Evolutionary conservation across 2,113 vertebrate genomes (phyloP), one percentile per base, ranked within the genome.

Genomic region (Indicator indicator): DNA sequence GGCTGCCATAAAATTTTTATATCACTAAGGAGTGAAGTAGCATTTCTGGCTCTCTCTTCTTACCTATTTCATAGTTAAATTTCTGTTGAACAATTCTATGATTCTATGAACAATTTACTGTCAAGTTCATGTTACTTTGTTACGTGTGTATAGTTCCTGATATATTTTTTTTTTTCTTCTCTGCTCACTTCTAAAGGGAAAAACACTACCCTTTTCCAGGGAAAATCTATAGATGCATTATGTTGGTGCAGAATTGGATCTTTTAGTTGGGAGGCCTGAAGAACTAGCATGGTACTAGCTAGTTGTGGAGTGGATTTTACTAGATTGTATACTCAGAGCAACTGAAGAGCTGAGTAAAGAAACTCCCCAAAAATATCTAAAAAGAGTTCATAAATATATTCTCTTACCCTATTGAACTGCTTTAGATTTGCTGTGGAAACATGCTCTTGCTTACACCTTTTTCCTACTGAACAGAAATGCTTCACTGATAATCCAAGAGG

Each of bases 201-300:
- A 8, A 24, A 3, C 2, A 5, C 1, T 5, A 1, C 0, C 64
- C 92, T 58, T 48, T 59, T 8, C 38, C 50, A 52, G 11, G 32
- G 16, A 7, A 52, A 56, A 50, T 71, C 5, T 32, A 6, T 54
- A 72, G 33, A 9, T 74, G 11, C 2, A 11, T 72, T 81, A 23
- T 0, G 0, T 69, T 93, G 44, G 2, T 83, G 19, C 74, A 72
- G 54, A 89, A 62, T 8, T 42, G 5, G 21, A 16, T 71, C 42
- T 60, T 56, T 84, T 7, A 13, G 6, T 74, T 74, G 59, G 38
- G 48, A 24, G 19, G 11, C 15, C 20, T 77, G 67, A 82, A 58
- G 36, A 74, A 55, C 75, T 91, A 24, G 9, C 18, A 27, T 40
- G 46, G 8, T 83, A 19, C 9, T 82, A 13, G 21, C 50, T 59